A percentile compares a stretch with the other conserved stretches of the same genome.
These are phyloP conservation scores for Hyperoplus immaculatus DNA, from an alignment of 2,797 vertebrate species.

Conservation along the genomic window DNA sequence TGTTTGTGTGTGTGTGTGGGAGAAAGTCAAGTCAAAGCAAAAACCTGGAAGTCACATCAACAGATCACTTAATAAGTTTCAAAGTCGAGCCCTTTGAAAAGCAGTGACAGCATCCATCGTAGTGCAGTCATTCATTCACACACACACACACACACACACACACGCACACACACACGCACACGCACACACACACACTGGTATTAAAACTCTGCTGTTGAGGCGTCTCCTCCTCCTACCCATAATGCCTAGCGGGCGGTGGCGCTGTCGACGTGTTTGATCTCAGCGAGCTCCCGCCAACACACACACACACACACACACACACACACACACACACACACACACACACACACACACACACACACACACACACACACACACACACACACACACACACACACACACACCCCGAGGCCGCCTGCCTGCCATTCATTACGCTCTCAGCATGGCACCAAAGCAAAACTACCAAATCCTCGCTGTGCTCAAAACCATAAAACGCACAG, in stretches of 20 bases:
- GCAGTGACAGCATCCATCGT: constrained; percentile 42
- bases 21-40: constrained; percentile 61
- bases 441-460: constrained; percentile 57
- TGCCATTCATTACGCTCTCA: constrained; percentile 74
- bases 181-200: constrained; percentile 34
- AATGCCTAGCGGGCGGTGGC: constrained; percentile 58
- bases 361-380: constrained; percentile 62
- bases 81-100: constrained; percentile 68
- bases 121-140: constrained; percentile 32
- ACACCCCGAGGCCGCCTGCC: constrained; percentile 50
- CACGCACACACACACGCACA: constrained; percentile 13
- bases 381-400: constrained; percentile 60
- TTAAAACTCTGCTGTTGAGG: constrained; percentile 56
- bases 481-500: constrained; percentile 50
- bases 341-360: constrained; percentile 58
- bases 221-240: constrained; percentile 74
- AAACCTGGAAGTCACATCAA: constrained; percentile 70
- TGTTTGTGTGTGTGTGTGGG: constrained; percentile 19
- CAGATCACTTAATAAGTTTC: constrained; percentile 68
- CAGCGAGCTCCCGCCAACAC: constrained; percentile 56
- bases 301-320: constrained; percentile 64
- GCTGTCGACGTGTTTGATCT: constrained; percentile 75
- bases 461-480: constrained; percentile 49
- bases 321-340: constrained; percentile 57
- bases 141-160: constrained; percentile 43